Percentiles rank a stretch among this genome's conserved stretches.
These are phyloP conservation scores for Drosophila putrida DNA, from an alignment of 2,888 invertebrate species.

Conservation along the genomic window DNA sequence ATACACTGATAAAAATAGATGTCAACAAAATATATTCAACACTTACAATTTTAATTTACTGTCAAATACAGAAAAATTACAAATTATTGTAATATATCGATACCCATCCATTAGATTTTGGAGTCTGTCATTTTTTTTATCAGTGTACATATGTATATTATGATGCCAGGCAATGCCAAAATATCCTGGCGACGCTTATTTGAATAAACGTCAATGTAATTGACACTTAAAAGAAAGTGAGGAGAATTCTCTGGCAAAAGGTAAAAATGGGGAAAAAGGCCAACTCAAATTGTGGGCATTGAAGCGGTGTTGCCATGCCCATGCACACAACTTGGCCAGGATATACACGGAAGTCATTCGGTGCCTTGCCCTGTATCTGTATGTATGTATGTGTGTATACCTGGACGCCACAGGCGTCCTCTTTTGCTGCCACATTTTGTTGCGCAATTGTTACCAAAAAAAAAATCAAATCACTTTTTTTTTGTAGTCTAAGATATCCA, in stretches of 20 bases:
- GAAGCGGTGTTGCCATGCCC: constrained; percentile 6
- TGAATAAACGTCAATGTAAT: constrained; percentile 82
- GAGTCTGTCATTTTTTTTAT: too few relatives aligned
- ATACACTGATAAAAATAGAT: too few relatives aligned
- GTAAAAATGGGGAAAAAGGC: constrained; percentile 9
- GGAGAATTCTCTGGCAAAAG: constrained; percentile 8
- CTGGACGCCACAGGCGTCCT: constrained; percentile 25
- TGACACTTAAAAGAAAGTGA: constrained; percentile 63
- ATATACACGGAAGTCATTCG: constrained; percentile 33
- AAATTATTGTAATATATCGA: too few relatives aligned
- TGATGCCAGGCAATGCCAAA: constrained; percentile 61
- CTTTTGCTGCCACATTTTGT: constrained; percentile 24
- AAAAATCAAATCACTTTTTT: not conserved
- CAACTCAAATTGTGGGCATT: constrained; percentile 41
- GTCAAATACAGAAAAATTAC: too few relatives aligned
- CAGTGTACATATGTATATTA: constrained; percentile 25
- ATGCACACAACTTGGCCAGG: not conserved
- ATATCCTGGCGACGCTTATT: constrained; percentile 71
- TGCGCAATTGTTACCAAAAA: constrained; percentile 43
- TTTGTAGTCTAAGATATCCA: constrained; percentile 12
- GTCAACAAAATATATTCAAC: too few relatives aligned
- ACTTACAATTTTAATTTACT: too few relatives aligned
- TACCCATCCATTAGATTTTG: too few relatives aligned
- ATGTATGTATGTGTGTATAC: constrained; percentile 26
- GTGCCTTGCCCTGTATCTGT: constrained; percentile 3